Percentiles rank a stretch among this genome's conserved stretches.
Evolutionary conservation across 2,113 vertebrate species (phyloP).

Genomic region (Istiophorus platypterus): DNA sequence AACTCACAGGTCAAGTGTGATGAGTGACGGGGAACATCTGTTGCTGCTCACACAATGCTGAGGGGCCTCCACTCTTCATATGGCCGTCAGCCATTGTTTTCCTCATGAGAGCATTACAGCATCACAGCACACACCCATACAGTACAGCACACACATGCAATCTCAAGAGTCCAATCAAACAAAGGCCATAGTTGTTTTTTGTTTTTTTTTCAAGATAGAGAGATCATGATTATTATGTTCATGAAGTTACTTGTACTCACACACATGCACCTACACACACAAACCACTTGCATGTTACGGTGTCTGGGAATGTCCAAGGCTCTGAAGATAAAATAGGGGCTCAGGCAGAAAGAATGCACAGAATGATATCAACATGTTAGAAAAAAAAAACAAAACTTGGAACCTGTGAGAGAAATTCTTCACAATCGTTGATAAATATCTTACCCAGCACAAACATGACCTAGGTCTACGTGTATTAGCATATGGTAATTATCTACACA

Average conservation of each 20-base stretch:
- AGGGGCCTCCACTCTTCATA: slow-evolving; percentile 27
- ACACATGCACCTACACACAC: neutral
- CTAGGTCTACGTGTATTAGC: neutral
- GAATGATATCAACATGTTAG: neutral
- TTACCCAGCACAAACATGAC: neutral
- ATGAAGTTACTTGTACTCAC: slow-evolving; percentile 1
- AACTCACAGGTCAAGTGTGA: slow-evolving; percentile 42
- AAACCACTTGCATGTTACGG: neutral
- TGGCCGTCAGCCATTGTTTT: slow-evolving; percentile 38
- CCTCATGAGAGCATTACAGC: slow-evolving; percentile 43
- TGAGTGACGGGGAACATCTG: slow-evolving; percentile 54
- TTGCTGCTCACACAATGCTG: slow-evolving; percentile 47
- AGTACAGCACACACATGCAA: neutral
- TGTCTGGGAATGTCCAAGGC: slow-evolving; percentile 34
- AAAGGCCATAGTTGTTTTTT: neutral
- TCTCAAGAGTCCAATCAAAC: neutral
- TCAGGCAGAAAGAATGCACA: neutral
- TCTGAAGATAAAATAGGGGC: slow-evolving; percentile 34
- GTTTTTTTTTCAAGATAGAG: neutral
- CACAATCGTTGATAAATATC: neutral
- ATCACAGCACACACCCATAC: slow-evolving; percentile 42
- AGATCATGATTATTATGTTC: neutral
- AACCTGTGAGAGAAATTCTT: neutral
- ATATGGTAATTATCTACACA: neutral
- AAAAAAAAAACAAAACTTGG: neutral